These are phyloP conservation scores for Caenorhabditis japonica DNA, from an alignment of 2,888 invertebrate genomes.

Conservation along the genomic window DNA sequence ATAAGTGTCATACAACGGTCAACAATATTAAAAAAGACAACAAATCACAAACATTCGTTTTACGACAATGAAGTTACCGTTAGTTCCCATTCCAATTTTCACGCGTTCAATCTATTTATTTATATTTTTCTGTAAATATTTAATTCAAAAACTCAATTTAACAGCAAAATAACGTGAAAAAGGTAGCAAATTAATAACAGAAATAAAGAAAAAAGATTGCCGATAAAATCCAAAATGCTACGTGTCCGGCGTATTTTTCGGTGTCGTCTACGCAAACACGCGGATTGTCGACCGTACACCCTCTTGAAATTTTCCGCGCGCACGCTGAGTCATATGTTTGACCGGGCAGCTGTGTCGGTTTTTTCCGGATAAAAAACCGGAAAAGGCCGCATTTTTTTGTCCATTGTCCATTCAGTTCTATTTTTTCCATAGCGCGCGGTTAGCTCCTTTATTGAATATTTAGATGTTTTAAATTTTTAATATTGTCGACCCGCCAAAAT, in stretches of 20 bases:
- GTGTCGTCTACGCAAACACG: not conserved
- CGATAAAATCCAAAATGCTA: constrained; percentile 6
- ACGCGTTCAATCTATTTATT: too few species aligned
- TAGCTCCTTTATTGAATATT: too few species aligned
- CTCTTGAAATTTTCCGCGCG: too few species aligned
- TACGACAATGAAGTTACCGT: too few species aligned
- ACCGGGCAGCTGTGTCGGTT: constrained; percentile 12
- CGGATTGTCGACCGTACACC: constrained; percentile 27
- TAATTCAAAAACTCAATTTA: not conserved
- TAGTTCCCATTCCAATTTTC: too few species aligned
- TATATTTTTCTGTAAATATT: too few species aligned
- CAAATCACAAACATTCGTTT: constrained; percentile 16
- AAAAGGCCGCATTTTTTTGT: not conserved
- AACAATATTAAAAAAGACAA: constrained; percentile 6
- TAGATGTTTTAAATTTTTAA: too few species aligned
- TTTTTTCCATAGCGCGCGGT: too few species aligned
- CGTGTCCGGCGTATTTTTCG: constrained; percentile 24
- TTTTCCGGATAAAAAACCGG: too few species aligned
- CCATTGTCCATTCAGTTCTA: too few species aligned
- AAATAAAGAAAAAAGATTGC: not conserved
- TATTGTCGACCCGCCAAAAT: too few species aligned
- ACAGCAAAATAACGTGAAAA: not conserved
- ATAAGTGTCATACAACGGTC: too few species aligned
- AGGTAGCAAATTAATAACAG: not conserved
- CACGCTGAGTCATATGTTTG: constrained; percentile 10